A percentile compares a stretch with the other conserved stretches of the same genome.
Evolutionary conservation across 1,140 invertebrate species (phyloP).

Genomic region (Cherax quadricarinatus): DNA sequence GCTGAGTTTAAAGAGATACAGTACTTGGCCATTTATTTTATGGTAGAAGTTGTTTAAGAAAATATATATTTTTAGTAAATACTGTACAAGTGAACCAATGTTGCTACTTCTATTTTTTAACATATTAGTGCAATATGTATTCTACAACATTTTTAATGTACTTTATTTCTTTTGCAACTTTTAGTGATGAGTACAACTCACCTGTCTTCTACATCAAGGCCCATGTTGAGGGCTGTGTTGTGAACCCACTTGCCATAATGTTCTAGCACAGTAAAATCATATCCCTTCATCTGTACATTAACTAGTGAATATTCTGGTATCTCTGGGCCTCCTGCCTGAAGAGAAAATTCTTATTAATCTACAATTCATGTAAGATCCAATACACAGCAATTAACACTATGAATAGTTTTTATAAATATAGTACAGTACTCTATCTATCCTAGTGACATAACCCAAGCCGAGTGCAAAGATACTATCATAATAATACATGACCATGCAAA

Average conservation of each 20-base stretch:
- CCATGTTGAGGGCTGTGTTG: slow-evolving; percentile 84
- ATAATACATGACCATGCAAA: not conserved
- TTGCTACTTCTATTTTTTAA: no score
- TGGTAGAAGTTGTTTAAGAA: no score
- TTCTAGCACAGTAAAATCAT: slow-evolving; percentile 89
- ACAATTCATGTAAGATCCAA: not conserved
- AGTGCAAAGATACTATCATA: no score
- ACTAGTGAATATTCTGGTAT: slow-evolving; percentile 84
- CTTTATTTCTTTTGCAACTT: no score
- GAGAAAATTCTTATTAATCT: not conserved
- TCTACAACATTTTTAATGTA: no score
- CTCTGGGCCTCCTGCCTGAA: slow-evolving; percentile 37
- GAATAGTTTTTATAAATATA: not conserved
- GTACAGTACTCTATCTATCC: not conserved
- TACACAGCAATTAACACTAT: not conserved
- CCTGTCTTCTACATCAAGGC: slow-evolving; percentile 86
- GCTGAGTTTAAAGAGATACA: no score
- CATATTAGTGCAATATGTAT: no score
- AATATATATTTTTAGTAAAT: no score
- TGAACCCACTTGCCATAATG: slow-evolving; percentile 87
- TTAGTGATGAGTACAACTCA: slow-evolving; percentile 75
- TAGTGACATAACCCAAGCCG: no score
- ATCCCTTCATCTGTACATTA: slow-evolving; percentile 88
- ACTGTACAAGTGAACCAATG: no score
- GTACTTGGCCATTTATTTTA: no score